Base-by-base conservation (phyloP, 2,797 vertebrate genomes). In the Clarias fuscus region DNA sequence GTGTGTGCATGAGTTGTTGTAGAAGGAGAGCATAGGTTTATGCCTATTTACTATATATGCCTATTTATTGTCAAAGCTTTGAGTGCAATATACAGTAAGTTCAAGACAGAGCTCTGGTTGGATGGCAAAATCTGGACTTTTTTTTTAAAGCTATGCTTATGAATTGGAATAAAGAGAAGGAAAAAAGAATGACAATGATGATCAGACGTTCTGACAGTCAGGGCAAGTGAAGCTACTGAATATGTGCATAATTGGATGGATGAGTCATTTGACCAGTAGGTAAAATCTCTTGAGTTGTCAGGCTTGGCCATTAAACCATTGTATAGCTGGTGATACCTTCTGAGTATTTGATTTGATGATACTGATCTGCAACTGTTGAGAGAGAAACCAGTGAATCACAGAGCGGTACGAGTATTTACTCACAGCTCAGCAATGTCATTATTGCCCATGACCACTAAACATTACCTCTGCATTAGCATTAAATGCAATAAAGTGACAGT, bases 371-470 rank as follows among this genome's bases (percentile, higher is more conserved):
- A 33, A 53, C 53, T 86, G 58, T 72, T 73, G 78, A 68, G 84
- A 81, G 40, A 72, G 76, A 64, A 81, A 72, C 48, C 37, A 61
- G 40, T 85, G 77, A 80, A 80, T 81, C 58, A 37, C 48, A 5
- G 61, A 22, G 40, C 33, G 53, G 70, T 76, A 48, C 33, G 53
- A 61, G 64, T 76, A 77, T 85, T 85, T 85, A 84, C 61, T 68
- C 83, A 82, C 59, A 84, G 67, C 82, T 84, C 82, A 87, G 86
- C 82, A 71, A 78, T 84, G 86, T 84, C 86, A 82, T 85, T 78
- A 59, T 71, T 40, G 78, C 20, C 58, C 22, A 24, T 81, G 77
- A 82, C 70, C 86, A 87, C 78, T 68, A 82, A 82, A 81, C 62
- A 62, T 61, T 15, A 61, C 76, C 59, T 71, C 59, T 82, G 77